Base-by-base conservation (phyloP, 2,888 invertebrate species). In the Spisula subtruncata region DNA sequence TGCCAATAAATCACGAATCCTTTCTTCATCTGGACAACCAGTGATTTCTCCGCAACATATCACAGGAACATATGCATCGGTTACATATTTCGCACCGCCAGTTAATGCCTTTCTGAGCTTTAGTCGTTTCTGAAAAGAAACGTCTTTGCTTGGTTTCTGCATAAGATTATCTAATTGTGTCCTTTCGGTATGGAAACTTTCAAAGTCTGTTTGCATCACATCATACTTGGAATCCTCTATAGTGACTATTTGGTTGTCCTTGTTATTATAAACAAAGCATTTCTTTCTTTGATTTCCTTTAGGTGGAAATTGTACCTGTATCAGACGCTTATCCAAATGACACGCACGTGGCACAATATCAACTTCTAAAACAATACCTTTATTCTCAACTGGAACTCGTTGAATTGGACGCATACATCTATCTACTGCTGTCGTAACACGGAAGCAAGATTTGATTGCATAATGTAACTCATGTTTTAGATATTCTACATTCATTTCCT, bases 31-130 rank as follows among this genome's bases (percentile, higher is more conserved):
- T n/a, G n/a, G 83, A 32, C 71, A 85, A 14, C 82, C 54, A 2
- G 46, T 46, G 10, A 83, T 54, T 25, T 90, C 82, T 16, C 90
- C 90, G 20, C 32, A 83, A 46, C 66, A 82, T 51, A 90, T 86
- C 66, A 90, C 60, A 41, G 90, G 90, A 48, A 83, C 46, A 51
- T 48, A 88, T n/a, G 83, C 85, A 20, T 90, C 90, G 10, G 90
- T 90, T 12, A 88, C 83, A 86, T 80, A 90, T 60, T 86, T 83
- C 20, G 46, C 83, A 14, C 88, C 90, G 16, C 51, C 79, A 32
- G 81, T 81, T 14, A 81, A 60, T 16, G 71, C 32, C 5, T 66
- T 82, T 29, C 18, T 60, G 8, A 86, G 60, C 48, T 81, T 56
- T 8, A 35, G 41, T 60, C n/a, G 56, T 46, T 56, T 56, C 35